phyloP scores from a whole-genome alignment of 2,113 vertebrate genomes.

The Rhinopomastus cyanomelas region DNA sequence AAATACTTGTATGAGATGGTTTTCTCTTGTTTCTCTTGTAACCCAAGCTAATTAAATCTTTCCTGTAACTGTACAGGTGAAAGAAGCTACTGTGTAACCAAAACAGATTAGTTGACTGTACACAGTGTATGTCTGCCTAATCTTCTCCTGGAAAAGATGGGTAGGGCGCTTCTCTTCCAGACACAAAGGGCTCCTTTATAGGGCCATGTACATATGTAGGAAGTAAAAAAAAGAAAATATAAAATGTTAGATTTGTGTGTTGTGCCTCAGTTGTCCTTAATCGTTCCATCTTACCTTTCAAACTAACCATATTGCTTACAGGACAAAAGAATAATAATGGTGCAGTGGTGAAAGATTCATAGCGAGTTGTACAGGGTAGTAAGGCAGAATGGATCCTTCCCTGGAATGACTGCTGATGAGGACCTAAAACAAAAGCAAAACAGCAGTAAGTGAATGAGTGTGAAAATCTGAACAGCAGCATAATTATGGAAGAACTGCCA shows the following conservation, averaged over 20 bases:
- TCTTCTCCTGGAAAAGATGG: neutral
- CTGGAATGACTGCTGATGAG: neutral
- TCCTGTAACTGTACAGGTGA: neutral
- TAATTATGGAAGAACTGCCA: neutral
- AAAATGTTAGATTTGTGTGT: neutral
- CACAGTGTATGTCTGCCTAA: neutral
- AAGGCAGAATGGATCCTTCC: neutral
- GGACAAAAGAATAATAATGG: neutral
- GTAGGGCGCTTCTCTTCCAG: neutral
- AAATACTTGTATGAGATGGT: neutral
- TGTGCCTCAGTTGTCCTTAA: neutral
- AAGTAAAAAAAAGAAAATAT: neutral
- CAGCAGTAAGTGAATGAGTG: neutral
- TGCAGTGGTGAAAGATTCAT: neutral
- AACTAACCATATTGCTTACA: neutral
- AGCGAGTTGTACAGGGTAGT: neutral
- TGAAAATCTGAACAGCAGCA: conserved; percentile 9
- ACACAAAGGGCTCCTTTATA: neutral
- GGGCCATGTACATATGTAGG: neutral
- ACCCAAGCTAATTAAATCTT: neutral
- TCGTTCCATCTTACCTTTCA: neutral
- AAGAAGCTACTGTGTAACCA: neutral
- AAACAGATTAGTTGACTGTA: neutral
- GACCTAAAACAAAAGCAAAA: conserved; percentile 10
- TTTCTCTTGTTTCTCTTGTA: neutral